A percentile compares a stretch with the other conserved stretches of the same genome.
Evolutionary conservation across 2,113 vertebrate genomes (phyloP).

Genomic region (Haplochromis burtoni): DNA sequence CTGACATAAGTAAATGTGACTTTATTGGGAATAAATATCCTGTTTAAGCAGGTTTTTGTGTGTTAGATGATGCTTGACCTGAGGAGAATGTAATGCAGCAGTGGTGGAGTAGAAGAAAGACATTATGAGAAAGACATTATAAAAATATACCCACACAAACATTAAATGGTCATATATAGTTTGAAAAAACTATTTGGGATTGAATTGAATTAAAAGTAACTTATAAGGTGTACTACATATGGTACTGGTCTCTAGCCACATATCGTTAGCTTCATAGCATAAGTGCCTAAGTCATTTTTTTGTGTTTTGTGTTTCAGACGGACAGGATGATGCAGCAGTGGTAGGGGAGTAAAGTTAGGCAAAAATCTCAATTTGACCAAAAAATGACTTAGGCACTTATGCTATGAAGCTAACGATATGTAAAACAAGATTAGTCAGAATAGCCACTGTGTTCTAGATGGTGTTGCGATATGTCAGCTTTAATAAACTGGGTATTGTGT

Average conservation of each 20-base stretch:
- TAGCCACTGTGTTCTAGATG: background rate
- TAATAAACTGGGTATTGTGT: background rate
- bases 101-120: background rate
- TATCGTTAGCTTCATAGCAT: no score
- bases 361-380: no score
- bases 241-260: background rate
- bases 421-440: background rate
- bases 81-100: background rate
- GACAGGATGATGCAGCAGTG: no score
- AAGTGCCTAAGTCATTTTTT: no score
- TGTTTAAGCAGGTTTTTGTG: background rate
- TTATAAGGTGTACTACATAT: background rate
- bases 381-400: no score
- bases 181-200: background rate
- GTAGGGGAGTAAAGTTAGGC: no score
- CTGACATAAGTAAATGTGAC: accelerated
- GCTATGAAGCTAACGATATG: no score
- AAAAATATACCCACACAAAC: background rate
- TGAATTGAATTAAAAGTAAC: background rate
- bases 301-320: no score
- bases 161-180: background rate
- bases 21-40: background rate
- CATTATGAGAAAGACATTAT: background rate
- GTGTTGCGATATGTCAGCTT: background rate
- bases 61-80: background rate